These are phyloP conservation scores for Anas bahamensis DNA, from an alignment of 2,797 vertebrate genomes.

Conservation along the genomic window DNA sequence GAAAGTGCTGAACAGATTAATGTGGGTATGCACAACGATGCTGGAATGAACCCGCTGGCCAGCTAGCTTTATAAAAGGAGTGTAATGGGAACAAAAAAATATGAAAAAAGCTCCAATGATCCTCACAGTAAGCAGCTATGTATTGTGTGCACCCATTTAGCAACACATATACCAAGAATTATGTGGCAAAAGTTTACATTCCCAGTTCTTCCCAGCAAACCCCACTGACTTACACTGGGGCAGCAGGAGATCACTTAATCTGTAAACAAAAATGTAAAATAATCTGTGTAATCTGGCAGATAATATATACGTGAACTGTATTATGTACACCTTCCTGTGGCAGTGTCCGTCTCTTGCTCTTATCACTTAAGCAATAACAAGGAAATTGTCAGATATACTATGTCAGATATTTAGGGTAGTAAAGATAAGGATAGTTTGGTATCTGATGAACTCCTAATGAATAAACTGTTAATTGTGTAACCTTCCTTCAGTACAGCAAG, in stretches of 20 bases:
- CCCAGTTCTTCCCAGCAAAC: background rate
- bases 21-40: background rate
- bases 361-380: constrained; percentile 5
- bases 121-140: background rate
- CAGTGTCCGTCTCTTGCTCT: background rate
- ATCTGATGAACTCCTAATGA: constrained; percentile 75
- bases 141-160: background rate
- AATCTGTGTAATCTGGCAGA: background rate
- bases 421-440: constrained; percentile 15
- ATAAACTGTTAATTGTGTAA: constrained; percentile 77
- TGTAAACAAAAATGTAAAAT: background rate
- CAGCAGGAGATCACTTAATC: background rate
- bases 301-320: background rate
- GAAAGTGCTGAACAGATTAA: background rate
- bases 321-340: background rate
- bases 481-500: constrained; percentile 62
- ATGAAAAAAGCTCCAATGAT: background rate
- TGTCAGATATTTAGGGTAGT: background rate
- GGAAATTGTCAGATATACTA: constrained; percentile 11
- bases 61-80: background rate
- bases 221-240: background rate
- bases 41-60: background rate
- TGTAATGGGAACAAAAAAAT: background rate
- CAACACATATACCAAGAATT: background rate
- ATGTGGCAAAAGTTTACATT: background rate